Evolutionary conservation across 1,140 invertebrate genomes (phyloP), one percentile per base, ranked within the genome.

Genomic region (Macrocentrus cingulum): DNA sequence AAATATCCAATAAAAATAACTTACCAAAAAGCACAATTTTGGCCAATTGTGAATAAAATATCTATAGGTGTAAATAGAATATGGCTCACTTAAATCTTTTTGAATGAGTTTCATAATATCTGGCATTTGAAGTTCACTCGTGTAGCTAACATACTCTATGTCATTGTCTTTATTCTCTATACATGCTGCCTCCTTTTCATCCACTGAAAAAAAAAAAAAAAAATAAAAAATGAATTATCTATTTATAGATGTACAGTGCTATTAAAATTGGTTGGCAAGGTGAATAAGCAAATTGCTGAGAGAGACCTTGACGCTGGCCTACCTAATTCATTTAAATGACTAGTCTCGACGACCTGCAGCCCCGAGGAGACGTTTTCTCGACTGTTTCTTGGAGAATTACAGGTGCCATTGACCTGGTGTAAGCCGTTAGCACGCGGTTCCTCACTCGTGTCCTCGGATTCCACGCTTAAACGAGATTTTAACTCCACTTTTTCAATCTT

Each of bases 21-120:
- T 86, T 83, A 92, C 91, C 82, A 99, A 83, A 82, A 98, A 97
- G 81, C 97, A 99, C 57, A 99, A 82, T 82, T 98, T 94, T 76
- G 97, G 97, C 97, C 97, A 99, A 81, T 99, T 99, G 78, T 99
- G 95, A 78, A 99, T 99, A 84, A 99, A 99, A 85, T 99, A 99
- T 83, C 97, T 88, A 84, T 99, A 99, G 32, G 97, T 99, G 80
- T 99, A 99, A 82, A 99, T 98, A 59, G 96, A 99, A 83, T 99
- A 99, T 22, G 97, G 97, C 86, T 99, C 97, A 60, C 96, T 98
- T 62, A 99, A 84, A 83, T 99, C 97, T 77, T 96, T 97, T 74
- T 98, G 95, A 75, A 99, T 99, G 69, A 99, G 87, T 83, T 91
- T 88, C 94, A 99, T 99, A 64, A 99, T 98, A 72, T 93, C 88